A percentile compares a stretch with the other conserved stretches of the same genome.
Evolutionary conservation across 2,888 invertebrate species (phyloP).

Genomic region (Andrena minutula): DNA sequence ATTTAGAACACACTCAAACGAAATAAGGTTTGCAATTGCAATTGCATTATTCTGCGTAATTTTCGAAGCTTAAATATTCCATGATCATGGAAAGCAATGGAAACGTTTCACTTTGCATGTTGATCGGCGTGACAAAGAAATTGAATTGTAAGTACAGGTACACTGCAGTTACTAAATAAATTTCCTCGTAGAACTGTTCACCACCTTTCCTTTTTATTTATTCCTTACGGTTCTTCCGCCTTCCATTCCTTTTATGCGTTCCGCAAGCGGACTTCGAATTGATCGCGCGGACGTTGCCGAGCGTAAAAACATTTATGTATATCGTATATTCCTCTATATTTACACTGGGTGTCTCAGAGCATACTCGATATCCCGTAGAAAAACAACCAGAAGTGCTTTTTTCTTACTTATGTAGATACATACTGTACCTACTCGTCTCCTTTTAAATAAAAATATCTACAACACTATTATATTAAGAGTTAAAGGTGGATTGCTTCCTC

Average conservation of each 20-base stretch:
- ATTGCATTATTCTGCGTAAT: too few relatives aligned
- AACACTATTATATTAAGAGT: too few relatives aligned
- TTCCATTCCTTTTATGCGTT: constrained; percentile 29
- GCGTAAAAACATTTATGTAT: constrained; percentile 22
- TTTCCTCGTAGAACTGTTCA: background rate
- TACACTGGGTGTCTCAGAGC: background rate
- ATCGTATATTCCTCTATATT: constrained; percentile 4
- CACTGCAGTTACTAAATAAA: constrained; percentile 5
- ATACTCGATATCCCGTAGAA: background rate
- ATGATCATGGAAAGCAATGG: background rate
- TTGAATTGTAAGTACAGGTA: constrained; percentile 1
- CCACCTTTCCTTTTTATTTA: background rate
- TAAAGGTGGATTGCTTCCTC: too few relatives aligned
- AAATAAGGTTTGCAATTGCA: background rate
- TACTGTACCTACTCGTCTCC: too few relatives aligned
- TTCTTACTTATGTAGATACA: too few relatives aligned
- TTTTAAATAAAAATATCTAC: too few relatives aligned
- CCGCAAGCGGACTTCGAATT: constrained; percentile 27
- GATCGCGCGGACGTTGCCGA: constrained; percentile 28
- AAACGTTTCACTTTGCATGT: background rate
- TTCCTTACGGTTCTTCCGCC: constrained; percentile 3
- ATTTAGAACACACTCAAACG: background rate
- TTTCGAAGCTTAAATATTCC: too few relatives aligned
- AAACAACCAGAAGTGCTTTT: background rate
- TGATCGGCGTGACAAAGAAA: background rate